These are phyloP conservation scores for Stichopus horrens DNA, from an alignment of 53 echinoderm and acorn worm species.

Conservation along the genomic window DNA sequence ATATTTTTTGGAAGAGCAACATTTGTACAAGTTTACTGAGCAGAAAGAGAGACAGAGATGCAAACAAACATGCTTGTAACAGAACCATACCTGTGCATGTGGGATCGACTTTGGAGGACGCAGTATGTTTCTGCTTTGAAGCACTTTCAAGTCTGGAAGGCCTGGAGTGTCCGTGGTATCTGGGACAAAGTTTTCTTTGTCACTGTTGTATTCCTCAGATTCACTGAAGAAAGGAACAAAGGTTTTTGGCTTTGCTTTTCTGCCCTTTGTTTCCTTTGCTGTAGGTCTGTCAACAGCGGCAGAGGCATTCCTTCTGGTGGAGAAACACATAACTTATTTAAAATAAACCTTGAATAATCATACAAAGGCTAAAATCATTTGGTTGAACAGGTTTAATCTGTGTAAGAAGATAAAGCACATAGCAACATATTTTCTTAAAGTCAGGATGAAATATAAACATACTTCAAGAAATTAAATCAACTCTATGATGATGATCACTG, in stretches of 20 bases:
- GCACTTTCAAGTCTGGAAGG: background rate
- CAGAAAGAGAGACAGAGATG: too few species aligned
- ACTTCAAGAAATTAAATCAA: background rate
- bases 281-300: background rate
- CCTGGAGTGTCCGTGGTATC: background rate
- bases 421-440: too few species aligned
- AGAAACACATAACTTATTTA: background rate
- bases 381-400: too few species aligned
- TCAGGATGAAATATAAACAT: background rate
- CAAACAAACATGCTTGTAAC: too few species aligned
- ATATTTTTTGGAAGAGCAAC: too few species aligned
- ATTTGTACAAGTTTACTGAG: too few species aligned
- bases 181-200: slow-evolving; percentile 29
- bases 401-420: too few species aligned
- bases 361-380: too few species aligned
- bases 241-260: slow-evolving; percentile 1
- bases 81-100: background rate
- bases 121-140: background rate
- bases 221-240: background rate
- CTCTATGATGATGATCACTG: too few species aligned
- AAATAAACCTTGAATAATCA: background rate
- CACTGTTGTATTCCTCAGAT: background rate
- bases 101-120: background rate
- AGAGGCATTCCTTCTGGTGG: background rate
- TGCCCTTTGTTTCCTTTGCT: background rate